Conservation (phyloP, 2,888 invertebrate species). For the Oscheius sp. region DNA sequence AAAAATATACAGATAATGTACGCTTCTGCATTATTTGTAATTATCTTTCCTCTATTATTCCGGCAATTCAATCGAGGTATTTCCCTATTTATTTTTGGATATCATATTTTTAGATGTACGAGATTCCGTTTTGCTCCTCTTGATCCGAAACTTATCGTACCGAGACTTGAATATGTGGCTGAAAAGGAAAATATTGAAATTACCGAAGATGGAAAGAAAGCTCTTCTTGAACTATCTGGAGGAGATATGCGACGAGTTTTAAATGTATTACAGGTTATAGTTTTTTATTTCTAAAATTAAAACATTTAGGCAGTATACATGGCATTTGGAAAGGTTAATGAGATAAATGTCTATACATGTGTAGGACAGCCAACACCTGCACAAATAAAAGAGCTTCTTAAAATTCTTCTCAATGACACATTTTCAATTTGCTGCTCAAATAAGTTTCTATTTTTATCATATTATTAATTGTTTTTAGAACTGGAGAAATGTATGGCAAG, state of each 20-base stretch:
- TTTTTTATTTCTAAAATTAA: background rate
- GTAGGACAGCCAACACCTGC: conserved; percentile 91
- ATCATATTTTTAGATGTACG: conserved; percentile 40
- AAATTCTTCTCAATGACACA: conserved; percentile 78
- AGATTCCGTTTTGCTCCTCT: conserved; percentile 68
- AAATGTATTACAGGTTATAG: conserved; percentile 83
- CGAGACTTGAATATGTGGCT: conserved; percentile 83
- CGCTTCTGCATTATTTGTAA: conserved; percentile 98
- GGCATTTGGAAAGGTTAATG: conserved; percentile 87
- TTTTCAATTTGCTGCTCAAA: conserved; percentile 57
- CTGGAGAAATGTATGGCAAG: conserved; percentile 79
- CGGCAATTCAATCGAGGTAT: conserved; percentile 92
- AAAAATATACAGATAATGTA: conserved; percentile 98
- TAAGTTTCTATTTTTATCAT: conserved; percentile 31
- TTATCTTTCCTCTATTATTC: conserved; percentile 96
- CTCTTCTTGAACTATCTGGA: conserved; percentile 85
- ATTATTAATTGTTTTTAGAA: conserved; percentile 74
- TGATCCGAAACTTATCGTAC: conserved; percentile 83
- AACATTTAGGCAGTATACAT: conserved; percentile 82
- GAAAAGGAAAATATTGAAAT: conserved; percentile 45
- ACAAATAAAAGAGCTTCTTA: conserved; percentile 87
- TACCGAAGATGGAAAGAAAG: conserved; percentile 86
- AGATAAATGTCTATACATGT: conserved; percentile 91
- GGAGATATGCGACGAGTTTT: conserved; percentile 98
- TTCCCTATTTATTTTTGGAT: background rate